Evolutionary conservation across 1,140 invertebrate species (phyloP).

Genomic region (Temnothorax longispinosus): DNA sequence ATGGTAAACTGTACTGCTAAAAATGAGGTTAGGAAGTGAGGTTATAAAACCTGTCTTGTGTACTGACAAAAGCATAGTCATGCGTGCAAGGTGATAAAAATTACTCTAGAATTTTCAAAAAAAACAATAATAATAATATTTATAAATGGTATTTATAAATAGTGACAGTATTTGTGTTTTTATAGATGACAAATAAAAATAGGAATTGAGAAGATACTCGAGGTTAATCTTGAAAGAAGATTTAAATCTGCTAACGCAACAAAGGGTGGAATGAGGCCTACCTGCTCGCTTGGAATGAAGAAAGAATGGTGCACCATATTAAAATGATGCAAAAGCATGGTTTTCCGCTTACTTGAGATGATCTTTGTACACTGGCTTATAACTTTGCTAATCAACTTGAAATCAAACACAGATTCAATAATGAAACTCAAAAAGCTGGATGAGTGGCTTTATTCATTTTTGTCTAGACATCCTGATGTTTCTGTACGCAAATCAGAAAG

Average conservation of each 20-base stretch:
- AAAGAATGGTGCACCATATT: not conserved
- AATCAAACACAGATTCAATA: not conserved
- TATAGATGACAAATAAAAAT: not conserved
- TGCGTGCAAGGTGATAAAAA: too few relatives aligned
- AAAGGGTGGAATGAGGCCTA: not conserved
- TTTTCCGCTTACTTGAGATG: not conserved
- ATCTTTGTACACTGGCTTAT: not conserved
- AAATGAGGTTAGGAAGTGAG: too few relatives aligned
- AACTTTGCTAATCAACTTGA: not conserved
- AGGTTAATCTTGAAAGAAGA: not conserved
- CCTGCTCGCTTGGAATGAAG: not conserved
- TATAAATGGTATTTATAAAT: too few relatives aligned
- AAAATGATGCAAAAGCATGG: not conserved
- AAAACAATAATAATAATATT: too few relatives aligned
- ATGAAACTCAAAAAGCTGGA: too few relatives aligned
- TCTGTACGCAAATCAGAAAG: too few relatives aligned
- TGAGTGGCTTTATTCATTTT: too few relatives aligned
- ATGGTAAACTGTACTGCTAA: too few relatives aligned
- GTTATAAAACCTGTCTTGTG: too few relatives aligned
- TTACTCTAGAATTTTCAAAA: too few relatives aligned
- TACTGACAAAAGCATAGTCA: too few relatives aligned
- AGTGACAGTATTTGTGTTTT: not conserved
- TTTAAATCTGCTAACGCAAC: not conserved
- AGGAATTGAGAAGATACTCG: not conserved
- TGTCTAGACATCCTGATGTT: too few relatives aligned